Evolutionary conservation across 2,113 vertebrate species (phyloP).

Genomic region (Percopsis transmontana): DNA sequence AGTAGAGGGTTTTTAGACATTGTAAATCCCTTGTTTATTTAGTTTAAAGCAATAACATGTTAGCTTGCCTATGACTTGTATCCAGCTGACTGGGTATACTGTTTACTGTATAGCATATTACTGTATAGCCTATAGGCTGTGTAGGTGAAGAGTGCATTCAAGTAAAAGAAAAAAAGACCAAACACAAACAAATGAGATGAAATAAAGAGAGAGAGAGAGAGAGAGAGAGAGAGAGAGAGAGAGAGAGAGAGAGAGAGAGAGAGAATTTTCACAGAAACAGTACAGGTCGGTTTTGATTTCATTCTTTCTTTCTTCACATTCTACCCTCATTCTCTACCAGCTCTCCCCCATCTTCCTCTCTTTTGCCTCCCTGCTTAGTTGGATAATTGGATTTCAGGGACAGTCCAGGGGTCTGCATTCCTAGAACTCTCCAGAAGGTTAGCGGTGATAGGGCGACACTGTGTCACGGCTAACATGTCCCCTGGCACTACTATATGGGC

Average conservation of each 20-base stretch:
- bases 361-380: conserved; percentile 58
- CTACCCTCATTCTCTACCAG: conserved; percentile 19
- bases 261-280: too few relatives aligned
- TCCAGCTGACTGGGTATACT: background rate
- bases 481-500: conserved; percentile 50
- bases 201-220: background rate
- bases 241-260: background rate
- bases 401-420: conserved; percentile 57
- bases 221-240: background rate
- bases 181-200: background rate
- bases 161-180: too few relatives aligned
- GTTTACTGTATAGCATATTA: too few relatives aligned
- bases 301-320: conserved; percentile 15
- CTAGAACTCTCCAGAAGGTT: conserved; percentile 69
- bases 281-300: too few relatives aligned
- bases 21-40: background rate
- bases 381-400: conserved; percentile 69
- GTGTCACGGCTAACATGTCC: conserved; percentile 73
- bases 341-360: conserved; percentile 25
- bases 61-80: background rate
- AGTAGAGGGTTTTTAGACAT: conserved; percentile 43
- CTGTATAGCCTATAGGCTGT: too few relatives aligned
- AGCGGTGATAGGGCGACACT: conserved; percentile 64
- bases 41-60: background rate
- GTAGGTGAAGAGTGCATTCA: too few relatives aligned